phyloP scores from a whole-genome alignment of 2,113 vertebrate species.

The Chunga burmeisteri region DNA sequence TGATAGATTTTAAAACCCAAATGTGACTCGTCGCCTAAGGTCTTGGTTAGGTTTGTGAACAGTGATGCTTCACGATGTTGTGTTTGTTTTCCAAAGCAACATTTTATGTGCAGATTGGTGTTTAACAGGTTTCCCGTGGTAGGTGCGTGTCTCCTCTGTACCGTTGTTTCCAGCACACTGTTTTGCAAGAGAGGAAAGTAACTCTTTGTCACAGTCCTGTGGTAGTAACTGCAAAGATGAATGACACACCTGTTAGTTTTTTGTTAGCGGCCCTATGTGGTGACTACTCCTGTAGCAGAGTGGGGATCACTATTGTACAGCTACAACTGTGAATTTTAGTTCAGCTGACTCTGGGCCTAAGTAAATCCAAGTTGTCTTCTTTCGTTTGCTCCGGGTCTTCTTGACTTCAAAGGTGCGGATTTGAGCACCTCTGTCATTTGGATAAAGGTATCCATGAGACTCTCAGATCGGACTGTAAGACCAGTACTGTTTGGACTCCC shows the following conservation, averaged over 20 bases:
- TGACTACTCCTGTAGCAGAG: neutral
- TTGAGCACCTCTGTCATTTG: fast-evolving
- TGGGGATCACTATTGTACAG: neutral
- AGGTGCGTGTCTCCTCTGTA: neutral
- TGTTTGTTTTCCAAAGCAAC: neutral
- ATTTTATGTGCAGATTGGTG: neutral
- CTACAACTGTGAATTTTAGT: neutral
- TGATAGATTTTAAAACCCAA: neutral
- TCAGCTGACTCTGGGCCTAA: neutral
- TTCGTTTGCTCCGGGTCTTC: fast-evolving
- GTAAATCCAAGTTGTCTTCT: neutral
- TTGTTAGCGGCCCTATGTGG: neutral
- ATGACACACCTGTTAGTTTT: neutral
- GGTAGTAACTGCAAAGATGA: neutral
- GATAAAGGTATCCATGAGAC: fast-evolving
- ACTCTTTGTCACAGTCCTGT: neutral
- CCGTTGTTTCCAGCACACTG: neutral
- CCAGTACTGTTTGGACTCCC: neutral
- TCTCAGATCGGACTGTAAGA: fast-evolving
- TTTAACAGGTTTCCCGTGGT: neutral
- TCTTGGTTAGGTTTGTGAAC: neutral
- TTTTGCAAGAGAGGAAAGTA: neutral
- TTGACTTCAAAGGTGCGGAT: neutral
- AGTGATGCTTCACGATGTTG: neutral
- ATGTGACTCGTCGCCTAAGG: neutral